Base-by-base conservation (phyloP, 2,797 vertebrate genomes). In the Streptopelia turtur region DNA sequence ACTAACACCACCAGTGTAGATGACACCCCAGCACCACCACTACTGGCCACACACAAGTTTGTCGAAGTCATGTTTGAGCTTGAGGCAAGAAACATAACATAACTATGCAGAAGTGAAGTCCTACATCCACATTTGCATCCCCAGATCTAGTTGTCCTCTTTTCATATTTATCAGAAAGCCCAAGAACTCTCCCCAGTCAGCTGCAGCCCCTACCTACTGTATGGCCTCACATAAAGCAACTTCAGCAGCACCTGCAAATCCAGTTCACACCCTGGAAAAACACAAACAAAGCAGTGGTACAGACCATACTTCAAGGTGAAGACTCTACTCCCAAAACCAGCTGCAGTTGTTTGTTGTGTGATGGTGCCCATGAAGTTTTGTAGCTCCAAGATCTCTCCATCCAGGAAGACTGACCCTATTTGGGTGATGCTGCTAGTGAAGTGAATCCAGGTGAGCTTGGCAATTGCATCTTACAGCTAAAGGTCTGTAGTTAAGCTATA, bases 321-420 rank as follows among this genome's bases (percentile, higher is more conserved):
- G 93, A 49, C 88, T 91, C 80, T 60, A 66, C 70, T 95, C 80
- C 80, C 64, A 2, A 66, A 72, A 86, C 60, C 78, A 93, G 88
- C 35, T 70, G 70, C 80, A 90, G 65, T 30, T 87, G 83, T 50
- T 68, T 79, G 75, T 90, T 95, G 90, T 89, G 86, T 87, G 96
- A 95, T 82, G 88, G 59, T 92, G 63, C 81, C 88, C 63, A 30
- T 10, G 52, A 60, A 88, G 90, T 95, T 96, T 63, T 82, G 88
- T 41, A 55, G 25, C 20, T 61, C 55, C 2, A 12, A 57, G 27
- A 63, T 15, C 47, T n/a, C 81, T 76, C 71, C 39, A 25, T 33
- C 21, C 49, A 56, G n/a, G 1, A 3, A 65, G 39, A 84, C n/a
- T 22, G 49, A 76, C 11, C 16, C 11, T 52, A 5, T 47, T 11